These are phyloP conservation scores for Cacatua alba DNA, from an alignment of 2,113 vertebrate species.

Conservation along the genomic window DNA sequence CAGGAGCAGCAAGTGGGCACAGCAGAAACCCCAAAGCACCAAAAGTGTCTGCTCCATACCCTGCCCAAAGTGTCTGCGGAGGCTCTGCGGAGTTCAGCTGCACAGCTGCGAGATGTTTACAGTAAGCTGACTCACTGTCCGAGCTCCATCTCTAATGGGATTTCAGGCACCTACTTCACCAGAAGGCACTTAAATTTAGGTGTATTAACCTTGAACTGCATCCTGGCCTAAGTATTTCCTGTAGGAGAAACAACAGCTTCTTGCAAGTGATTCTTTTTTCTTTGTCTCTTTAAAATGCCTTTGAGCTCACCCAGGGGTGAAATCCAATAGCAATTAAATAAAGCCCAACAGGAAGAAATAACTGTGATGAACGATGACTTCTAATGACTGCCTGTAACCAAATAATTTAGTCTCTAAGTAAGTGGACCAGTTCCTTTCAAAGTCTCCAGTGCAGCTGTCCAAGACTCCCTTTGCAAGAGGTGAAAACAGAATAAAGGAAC, in stretches of 20 bases:
- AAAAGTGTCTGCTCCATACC: not conserved
- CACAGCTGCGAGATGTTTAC: not conserved
- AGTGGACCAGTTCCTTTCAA: not conserved
- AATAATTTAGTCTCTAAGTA: not conserved
- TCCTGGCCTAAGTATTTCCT: not conserved
- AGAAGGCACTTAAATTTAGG: not conserved
- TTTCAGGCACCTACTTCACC: not conserved
- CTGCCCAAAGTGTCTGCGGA: accelerated
- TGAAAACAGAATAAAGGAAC: not conserved
- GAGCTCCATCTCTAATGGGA: not conserved
- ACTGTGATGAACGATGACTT: not conserved
- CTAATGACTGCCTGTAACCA: not conserved
- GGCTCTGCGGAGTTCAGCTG: not conserved
- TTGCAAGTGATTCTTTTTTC: not conserved
- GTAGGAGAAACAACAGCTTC: not conserved
- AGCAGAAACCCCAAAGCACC: not conserved
- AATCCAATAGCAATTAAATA: not conserved
- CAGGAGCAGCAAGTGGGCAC: not conserved
- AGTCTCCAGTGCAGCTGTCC: not conserved
- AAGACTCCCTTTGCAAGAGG: not conserved
- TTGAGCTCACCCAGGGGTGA: not conserved
- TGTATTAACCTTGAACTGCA: not conserved
- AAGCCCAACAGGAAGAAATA: not conserved
- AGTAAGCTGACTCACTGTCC: not conserved
- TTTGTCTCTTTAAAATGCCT: not conserved